Conservation (phyloP, 2,888 invertebrate species). For the Pocota personata region DNA sequence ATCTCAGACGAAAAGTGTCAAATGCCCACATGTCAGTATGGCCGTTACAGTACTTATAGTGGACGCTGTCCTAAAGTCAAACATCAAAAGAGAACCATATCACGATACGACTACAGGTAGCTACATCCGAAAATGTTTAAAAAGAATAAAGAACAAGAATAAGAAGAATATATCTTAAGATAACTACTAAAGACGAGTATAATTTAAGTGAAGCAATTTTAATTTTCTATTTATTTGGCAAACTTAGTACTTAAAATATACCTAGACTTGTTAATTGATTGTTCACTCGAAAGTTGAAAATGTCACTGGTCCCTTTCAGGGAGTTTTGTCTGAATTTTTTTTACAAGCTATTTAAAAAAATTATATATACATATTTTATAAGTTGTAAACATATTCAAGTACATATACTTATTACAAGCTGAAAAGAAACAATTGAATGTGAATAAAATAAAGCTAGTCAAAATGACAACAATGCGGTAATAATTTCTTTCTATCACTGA, state of each 20-base stretch:
- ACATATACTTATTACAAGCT: neutral
- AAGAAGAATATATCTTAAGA: neutral
- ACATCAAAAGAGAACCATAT: slow-evolving; percentile 63
- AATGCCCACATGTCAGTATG: slow-evolving; percentile 79
- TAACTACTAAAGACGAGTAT: neutral
- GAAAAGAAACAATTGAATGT: slow-evolving; percentile 30
- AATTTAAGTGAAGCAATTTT: slow-evolving; percentile 40
- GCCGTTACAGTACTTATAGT: slow-evolving; percentile 77
- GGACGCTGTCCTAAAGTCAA: slow-evolving; percentile 81
- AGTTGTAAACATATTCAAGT: neutral
- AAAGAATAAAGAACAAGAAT: neutral
- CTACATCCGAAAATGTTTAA: slow-evolving; percentile 14
- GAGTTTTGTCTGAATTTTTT: slow-evolving; percentile 6
- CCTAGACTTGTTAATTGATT: slow-evolving; percentile 15
- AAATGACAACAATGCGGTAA: slow-evolving; percentile 67
- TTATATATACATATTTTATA: neutral
- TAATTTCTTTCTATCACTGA: neutral
- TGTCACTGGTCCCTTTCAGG: slow-evolving; percentile 4
- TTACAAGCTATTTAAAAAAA: neutral
- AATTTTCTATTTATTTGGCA: slow-evolving; percentile 54
- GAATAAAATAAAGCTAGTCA: slow-evolving; percentile 76
- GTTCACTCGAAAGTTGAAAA: neutral
- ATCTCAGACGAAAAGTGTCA: slow-evolving; percentile 79
- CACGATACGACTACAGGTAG: slow-evolving; percentile 75
- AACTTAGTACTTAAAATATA: slow-evolving; percentile 49